Base-by-base conservation (phyloP, 2,888 invertebrate genomes). In the Cephalotes varians region DNA sequence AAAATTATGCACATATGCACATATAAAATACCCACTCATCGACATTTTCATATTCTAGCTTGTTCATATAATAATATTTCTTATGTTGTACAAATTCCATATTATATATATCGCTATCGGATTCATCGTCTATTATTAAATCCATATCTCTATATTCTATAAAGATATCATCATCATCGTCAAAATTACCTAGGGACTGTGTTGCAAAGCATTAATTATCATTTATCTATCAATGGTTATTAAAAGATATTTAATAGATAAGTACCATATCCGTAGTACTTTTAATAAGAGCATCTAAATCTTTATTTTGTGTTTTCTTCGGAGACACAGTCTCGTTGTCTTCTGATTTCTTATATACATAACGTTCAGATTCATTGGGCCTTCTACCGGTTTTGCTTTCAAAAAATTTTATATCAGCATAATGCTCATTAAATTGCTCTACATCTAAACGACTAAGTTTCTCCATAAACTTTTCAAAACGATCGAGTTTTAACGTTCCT, bases 61-160 rank as follows among this genome's bases (percentile, higher is more conserved):
- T 99, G 88, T 97, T 97, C 95, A 97, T 97, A 93, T 99, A 99
- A 95, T 99, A 99, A 93, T 98, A 97, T 86, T 96, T 96, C 94
- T 99, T 99, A 93, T 98, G 98, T 85, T 97, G 96, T 80, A 95
- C 95, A 94, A 99, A 99, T 95, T 98, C 98, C 89, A 96, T 96
- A 85, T 95, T 95, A 96, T 96, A 82, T 95, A 93, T 60, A 18
- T 92, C 93, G 56, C 89, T 91, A 7, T 93, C 92, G 0, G 92
- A 91, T 72, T 95, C 94, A 1, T 91, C 86, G n/a, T 94, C 94
- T n/a, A 88, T 51, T 12, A 67, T 69, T 21, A 67, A 21, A 69
- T 77, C 44, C 31, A 69, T 44, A 34, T 76, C 65, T 28, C 44
- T 65, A 47, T 44, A 15, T 2, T 65, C 64, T 44, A 65, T 44